These are phyloP conservation scores for Erpornis zantholeuca DNA, from an alignment of 2,113 vertebrate genomes.

Conservation along the genomic window DNA sequence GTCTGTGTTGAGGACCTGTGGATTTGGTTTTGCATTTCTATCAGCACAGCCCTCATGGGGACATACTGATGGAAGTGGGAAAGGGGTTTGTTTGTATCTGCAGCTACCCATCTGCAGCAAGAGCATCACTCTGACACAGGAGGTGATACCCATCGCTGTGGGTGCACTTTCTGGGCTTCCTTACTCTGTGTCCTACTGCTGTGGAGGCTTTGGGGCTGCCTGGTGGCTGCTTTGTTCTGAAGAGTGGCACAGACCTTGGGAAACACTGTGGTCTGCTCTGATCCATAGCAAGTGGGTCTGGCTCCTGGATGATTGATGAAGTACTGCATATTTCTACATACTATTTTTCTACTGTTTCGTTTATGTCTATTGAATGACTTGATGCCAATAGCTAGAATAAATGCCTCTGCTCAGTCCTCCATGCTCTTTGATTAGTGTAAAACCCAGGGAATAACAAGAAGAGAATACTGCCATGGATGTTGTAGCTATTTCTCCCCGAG, in stretches of 20 bases:
- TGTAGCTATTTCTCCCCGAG: background rate
- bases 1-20: background rate
- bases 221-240: background rate
- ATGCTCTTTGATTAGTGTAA: background rate
- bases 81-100: background rate
- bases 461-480: background rate
- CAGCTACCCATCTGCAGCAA: background rate
- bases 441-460: background rate
- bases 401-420: background rate
- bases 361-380: background rate
- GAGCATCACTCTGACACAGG: accelerated
- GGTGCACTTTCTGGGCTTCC: background rate
- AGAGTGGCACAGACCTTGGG: background rate
- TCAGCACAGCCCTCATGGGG: background rate
- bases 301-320: background rate
- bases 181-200: background rate
- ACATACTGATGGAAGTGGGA: background rate
- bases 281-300: background rate
- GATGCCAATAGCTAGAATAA: background rate
- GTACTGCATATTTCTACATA: background rate
- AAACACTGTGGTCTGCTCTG: background rate
- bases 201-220: background rate
- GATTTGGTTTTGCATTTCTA: background rate
- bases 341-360: background rate
- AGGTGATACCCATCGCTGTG: background rate